Base-by-base conservation (phyloP, 2,113 vertebrate genomes). In the Nothoprocta pentlandii region DNA sequence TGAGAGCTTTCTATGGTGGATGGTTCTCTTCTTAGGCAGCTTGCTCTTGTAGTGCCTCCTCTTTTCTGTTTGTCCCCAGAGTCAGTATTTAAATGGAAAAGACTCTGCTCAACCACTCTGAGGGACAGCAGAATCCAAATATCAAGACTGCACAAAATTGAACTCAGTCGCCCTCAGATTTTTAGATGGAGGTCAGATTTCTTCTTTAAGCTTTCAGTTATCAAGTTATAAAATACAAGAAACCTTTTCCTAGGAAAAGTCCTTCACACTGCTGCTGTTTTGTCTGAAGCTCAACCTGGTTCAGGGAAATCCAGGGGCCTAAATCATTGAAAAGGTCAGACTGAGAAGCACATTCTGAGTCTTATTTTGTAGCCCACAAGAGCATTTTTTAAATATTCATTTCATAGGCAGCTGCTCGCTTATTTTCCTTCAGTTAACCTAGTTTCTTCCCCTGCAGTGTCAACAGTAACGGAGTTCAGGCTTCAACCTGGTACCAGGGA, bases 281-380 rank as follows among this genome's bases (percentile, higher is more conserved):
- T 39, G 2, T 61, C 59, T 25, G 16, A 21, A 46, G 26, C 11
- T n/a, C 12, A 34, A 62, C 54, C 8, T 13, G 3, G 12, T 9
- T 53, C 36, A 10, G n/a, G n/a, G 39, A 15, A 9, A 10, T 16
- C 23, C 14, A 44, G 47, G 26, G 20, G 21, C 46, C 59, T 36
- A 6, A 0, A 4, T 12, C 17, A 3, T 2, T 10, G 10, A 0
- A 23, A 39, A 54, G 41, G 54, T 64, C 9, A 2, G 44, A 14
- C 21, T 19, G 3, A 63, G 54, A 58, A 44, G 26, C 4, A 22
- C n/a, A 21, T 22, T 75, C 49, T 12, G 5, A 20, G 11, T 30
- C 58, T 54, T 44, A 3, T 1, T 53, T 12, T 25, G 6, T 39
- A 36, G 13, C 62, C 66, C 7, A 16, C 6, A 41, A 34, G 53